These are phyloP conservation scores for Tapirus indicus DNA, from an alignment of 2,797 vertebrate species.

Conservation along the genomic window DNA sequence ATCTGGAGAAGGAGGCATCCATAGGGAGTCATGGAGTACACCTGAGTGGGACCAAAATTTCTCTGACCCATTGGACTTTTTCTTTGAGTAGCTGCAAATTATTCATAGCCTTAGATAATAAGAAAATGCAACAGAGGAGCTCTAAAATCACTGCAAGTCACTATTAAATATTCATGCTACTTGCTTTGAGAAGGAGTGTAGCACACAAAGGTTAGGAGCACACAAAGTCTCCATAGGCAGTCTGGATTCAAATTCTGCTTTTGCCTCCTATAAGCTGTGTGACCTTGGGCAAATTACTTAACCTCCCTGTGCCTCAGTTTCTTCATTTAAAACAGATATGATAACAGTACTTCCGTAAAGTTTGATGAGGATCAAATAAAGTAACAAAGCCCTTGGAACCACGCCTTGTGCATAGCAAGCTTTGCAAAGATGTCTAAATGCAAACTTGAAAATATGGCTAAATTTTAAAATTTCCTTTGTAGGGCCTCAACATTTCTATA, in stretches of 20 bases:
- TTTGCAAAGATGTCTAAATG: constrained; percentile 23
- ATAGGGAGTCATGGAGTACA: neutral
- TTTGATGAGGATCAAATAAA: constrained; percentile 38
- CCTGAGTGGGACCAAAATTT: neutral
- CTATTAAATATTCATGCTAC: neutral
- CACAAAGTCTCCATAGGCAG: neutral
- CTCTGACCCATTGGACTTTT: neutral
- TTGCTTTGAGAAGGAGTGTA: neutral
- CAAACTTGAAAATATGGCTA: constrained; percentile 56
- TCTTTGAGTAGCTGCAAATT: constrained; percentile 15
- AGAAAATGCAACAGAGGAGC: constrained; percentile 12
- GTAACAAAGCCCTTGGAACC: neutral
- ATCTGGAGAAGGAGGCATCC: neutral
- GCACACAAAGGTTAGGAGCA: neutral
- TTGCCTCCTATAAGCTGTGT: neutral
- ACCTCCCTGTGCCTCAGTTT: constrained; percentile 35
- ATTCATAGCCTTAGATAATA: neutral
- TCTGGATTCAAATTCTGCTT: constrained; percentile 4
- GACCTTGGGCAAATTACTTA: constrained; percentile 37
- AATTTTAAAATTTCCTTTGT: constrained; percentile 5
- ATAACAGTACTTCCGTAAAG: neutral
- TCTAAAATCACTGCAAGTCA: neutral
- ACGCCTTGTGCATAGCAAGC: neutral
- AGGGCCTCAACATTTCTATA: neutral
- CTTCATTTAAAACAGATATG: constrained; percentile 39